These are phyloP conservation scores for Pocillopora verrucosa DNA, from an alignment of 64 coral and sea anemone species.

Conservation along the genomic window DNA sequence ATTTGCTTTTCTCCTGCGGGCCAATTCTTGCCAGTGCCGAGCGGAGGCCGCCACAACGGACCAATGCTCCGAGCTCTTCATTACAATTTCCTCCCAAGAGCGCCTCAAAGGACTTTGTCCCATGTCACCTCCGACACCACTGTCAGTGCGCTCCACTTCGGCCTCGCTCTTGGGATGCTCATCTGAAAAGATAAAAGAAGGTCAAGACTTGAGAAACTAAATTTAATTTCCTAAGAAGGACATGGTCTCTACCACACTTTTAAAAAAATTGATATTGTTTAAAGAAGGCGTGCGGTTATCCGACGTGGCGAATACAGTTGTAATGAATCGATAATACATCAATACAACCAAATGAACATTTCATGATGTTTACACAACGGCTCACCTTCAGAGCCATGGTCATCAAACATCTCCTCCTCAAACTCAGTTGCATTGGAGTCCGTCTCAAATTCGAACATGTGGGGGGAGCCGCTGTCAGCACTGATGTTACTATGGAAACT, in stretches of 20 bases:
- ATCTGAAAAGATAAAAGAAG: not conserved
- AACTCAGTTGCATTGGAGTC: conserved; percentile 66
- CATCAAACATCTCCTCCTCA: conserved; percentile 53
- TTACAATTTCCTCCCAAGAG: conserved; percentile 84
- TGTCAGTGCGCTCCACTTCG: conserved; percentile 86
- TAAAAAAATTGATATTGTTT: too few species aligned
- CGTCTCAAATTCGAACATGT: conserved; percentile 84
- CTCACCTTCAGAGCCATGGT: conserved; percentile 27
- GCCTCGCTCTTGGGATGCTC: conserved; percentile 45
- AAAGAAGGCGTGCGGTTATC: too few species aligned
- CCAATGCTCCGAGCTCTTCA: conserved; percentile 85
- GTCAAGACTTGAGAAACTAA: not conserved
- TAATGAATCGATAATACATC: too few species aligned
- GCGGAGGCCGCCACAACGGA: conserved; percentile 82
- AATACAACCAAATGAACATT: not conserved
- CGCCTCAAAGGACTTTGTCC: conserved; percentile 48
- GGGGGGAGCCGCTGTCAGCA: conserved; percentile 92
- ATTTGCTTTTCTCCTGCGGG: conserved; percentile 41
- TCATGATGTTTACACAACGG: not conserved
- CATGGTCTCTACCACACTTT: too few species aligned
- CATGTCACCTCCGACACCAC: conserved; percentile 87
- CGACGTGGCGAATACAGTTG: too few species aligned
- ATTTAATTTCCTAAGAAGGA: not conserved
- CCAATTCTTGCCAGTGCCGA: conserved; percentile 78
- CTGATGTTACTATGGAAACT: conserved; percentile 98